Conservation (phyloP, 2,113 vertebrate species). For the Stegastes partitus region DNA sequence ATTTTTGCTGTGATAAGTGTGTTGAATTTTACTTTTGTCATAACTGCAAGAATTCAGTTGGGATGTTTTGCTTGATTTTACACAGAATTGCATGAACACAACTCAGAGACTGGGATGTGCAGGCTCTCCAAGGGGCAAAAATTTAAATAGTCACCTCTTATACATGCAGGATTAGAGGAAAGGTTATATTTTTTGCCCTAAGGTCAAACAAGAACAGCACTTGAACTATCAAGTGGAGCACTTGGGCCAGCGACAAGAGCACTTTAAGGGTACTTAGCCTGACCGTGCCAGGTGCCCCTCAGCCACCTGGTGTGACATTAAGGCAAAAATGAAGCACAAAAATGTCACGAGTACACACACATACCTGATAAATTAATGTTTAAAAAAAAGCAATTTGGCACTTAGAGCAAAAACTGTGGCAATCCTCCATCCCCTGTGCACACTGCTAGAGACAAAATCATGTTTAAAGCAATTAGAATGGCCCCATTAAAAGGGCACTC, state of each 20-base stretch:
- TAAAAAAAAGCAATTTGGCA: constrained; percentile 14
- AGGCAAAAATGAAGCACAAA: background rate
- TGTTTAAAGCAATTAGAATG: constrained; percentile 4
- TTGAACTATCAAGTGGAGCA: constrained; percentile 3
- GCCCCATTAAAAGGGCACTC: background rate
- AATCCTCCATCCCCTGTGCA: background rate
- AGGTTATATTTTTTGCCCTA: background rate
- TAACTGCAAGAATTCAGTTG: constrained; percentile 14
- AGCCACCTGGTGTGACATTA: constrained; percentile 19
- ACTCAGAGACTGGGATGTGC: background rate
- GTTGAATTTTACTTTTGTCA: constrained; percentile 35
- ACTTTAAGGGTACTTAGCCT: constrained; percentile 23
- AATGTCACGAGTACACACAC: constrained; percentile 3
- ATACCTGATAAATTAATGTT: constrained; percentile 5
- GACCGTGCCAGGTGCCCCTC: background rate
- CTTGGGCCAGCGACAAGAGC: constrained; percentile 6
- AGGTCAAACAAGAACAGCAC: constrained; percentile 17
- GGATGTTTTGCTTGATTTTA: constrained; percentile 18
- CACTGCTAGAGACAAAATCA: background rate
- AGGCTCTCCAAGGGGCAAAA: background rate
- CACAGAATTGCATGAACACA: constrained; percentile 7
- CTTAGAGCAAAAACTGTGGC: background rate
- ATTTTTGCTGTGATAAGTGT: constrained; percentile 40
- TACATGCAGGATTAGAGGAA: background rate
- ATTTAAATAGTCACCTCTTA: background rate